Base-by-base conservation (phyloP, 2,888 invertebrate genomes). In the Caenorhabditis uteleia region DNA sequence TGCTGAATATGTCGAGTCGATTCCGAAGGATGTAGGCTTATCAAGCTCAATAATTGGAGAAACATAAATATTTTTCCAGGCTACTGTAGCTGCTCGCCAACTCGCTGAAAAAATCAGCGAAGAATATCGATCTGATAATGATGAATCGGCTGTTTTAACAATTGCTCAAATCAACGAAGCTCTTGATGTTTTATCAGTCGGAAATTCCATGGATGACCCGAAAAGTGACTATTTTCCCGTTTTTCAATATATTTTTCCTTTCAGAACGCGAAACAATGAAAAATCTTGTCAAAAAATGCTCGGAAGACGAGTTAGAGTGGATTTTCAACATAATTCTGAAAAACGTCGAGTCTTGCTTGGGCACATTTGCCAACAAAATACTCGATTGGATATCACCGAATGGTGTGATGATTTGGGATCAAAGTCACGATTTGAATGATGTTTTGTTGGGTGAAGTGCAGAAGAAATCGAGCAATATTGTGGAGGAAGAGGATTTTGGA, bases 231-330 rank as follows among this genome's bases (percentile, higher is more conserved):
- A 23, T 33, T 31, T 20, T 25, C n/a, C 20, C 6, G n/a, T 16
- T 8, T 14, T 38, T 16, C 18, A 20, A 21, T 3, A 23, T 16
- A 21, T 14, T 16, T 38, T 16, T 27, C 34, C 31, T 23, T 53
- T 43, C 38, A 65, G 58, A 65, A 31, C 55, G 49, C 23, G 55
- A 54, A 16, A 46, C 27, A 34, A 58, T 59, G 55, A 16, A 40
- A 12, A 42, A 51, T 36, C 34, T 71, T 3, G 54, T 62, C 2
- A 57, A 60, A 38, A 53, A 48, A 14, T 68, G 67, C 29, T 65
- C 64, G 4, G 58, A 72, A 42, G 55, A 64, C 14, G 74, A 74
- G 40, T 51, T 74, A 4, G 53, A 68, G 25, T 74, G 74, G 71
- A 33, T 75, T 8, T 70, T 75, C 54, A 68, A 68, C 44, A 49